phyloP scores from a whole-genome alignment of 2,113 vertebrate genomes.

The Zonotrichia leucophrys region DNA sequence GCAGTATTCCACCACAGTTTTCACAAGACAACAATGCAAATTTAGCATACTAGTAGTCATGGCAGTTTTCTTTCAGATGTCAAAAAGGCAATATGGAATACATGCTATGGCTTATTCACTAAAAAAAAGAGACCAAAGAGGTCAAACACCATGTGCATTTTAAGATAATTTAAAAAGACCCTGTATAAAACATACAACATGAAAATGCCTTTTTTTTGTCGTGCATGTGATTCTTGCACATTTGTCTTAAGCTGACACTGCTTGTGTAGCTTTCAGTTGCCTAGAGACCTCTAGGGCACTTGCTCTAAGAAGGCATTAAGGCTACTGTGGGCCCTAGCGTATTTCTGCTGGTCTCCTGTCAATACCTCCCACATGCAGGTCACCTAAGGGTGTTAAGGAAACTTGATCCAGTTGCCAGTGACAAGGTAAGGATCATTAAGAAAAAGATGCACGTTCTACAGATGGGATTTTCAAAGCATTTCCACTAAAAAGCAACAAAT shows the following conservation, averaged over 20 bases:
- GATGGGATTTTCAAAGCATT: neutral
- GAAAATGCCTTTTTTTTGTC: neutral
- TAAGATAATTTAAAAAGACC: neutral
- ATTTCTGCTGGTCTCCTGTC: neutral
- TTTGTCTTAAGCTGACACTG: neutral
- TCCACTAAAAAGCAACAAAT: neutral
- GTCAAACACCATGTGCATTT: neutral
- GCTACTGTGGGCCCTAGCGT: neutral
- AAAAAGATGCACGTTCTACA: neutral
- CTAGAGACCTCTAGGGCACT: neutral
- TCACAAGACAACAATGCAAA: neutral
- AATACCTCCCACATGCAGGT: neutral
- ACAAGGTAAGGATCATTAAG: neutral
- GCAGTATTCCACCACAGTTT: neutral
- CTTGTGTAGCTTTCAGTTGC: neutral
- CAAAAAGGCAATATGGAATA: neutral
- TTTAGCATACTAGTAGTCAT: neutral
- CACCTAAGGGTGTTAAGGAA: neutral
- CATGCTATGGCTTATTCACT: neutral
- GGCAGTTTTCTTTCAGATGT: neutral
- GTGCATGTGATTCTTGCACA: fast-evolving
- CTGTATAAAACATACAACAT: neutral
- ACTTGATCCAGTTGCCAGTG: neutral
- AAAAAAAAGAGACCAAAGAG: neutral
- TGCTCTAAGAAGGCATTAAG: neutral